Evolutionary conservation across 2,113 vertebrate genomes (phyloP).

Genomic region (Semicossyphus pulcher): DNA sequence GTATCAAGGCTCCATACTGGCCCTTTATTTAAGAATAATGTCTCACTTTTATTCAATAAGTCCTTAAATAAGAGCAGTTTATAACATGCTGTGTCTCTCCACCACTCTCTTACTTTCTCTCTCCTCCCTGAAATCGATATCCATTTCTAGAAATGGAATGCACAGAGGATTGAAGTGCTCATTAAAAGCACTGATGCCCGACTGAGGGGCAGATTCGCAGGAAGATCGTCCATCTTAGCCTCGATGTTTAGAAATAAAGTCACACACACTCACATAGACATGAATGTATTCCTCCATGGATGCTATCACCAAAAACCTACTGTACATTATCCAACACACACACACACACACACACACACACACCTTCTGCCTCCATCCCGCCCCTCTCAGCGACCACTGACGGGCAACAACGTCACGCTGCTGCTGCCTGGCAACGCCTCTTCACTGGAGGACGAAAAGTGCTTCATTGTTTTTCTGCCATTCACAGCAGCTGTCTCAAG

Average conservation of each 20-base stretch:
- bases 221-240: conserved; percentile 4
- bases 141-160: conserved; percentile 58
- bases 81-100: conserved; percentile 12
- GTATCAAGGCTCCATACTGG: not conserved
- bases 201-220: conserved; percentile 11
- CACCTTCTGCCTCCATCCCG: not conserved
- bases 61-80: not conserved
- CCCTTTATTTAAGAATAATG: conserved; percentile 9
- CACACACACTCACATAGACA: not conserved
- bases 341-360: conserved; percentile 26
- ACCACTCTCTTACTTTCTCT: not conserved
- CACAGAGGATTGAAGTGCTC: conserved; percentile 40
- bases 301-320: not conserved
- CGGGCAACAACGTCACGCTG: conserved; percentile 49
- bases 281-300: not conserved
- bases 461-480: conserved; percentile 75
- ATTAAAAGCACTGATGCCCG: conserved; percentile 62
- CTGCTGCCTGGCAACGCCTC: conserved; percentile 79
- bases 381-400: conserved; percentile 30
- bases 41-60: not conserved
- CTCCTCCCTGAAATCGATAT: conserved; percentile 54
- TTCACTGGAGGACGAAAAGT: conserved; percentile 70
- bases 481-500: conserved; percentile 75
- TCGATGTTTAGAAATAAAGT: conserved; percentile 6
- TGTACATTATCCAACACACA: conserved; percentile 20